Evolutionary conservation across 1,140 invertebrate species (phyloP), one percentile per base, ranked within the genome.

Genomic region (Heterodera schachtii): DNA sequence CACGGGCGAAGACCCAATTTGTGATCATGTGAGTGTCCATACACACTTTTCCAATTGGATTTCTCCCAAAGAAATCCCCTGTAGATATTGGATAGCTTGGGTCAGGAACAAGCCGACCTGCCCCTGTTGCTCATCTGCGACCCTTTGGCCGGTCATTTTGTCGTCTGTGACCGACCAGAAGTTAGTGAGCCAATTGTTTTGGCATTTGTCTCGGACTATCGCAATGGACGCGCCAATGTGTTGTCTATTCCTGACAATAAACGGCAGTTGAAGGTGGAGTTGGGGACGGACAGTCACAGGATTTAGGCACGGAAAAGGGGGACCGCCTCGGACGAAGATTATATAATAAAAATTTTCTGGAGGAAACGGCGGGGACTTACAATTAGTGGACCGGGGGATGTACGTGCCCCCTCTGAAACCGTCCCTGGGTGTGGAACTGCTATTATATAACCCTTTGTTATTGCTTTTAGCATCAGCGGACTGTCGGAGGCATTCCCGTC

Each of bases 1-100:
- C 73, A 83, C 82, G 21, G 82, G 82, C 11, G 82, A 78, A 13
- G 82, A 83, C 31, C 83, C 82, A 13, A 84, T 83, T 64, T 83
- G 82, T 67, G 82, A 83, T 78, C 46, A 83, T 77, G 82, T 83
- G 60, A 80, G 52, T 79, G n/a, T 31, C 31, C 31, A 43, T 41
- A n/a, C 9, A 47, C 11, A 79, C 9, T 43, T 9, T n/a, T 78
- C 9, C 16, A 76, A 78, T 16, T 64, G 13, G 46, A 47, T 78
- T 21, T 70, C 71, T 69, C 71, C 2, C 31, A 31, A 31, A 31
- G 31, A 31, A 31, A 31, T 31, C 31, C 31, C 31, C 16, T 81
- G 11, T 9, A 83, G 83, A 84, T 83, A 70, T 67, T 83, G 47
- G 82, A 83, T 52, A 83, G 67, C 70, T 43, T 83, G 49, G 83